phyloP scores from a whole-genome alignment of 2,888 invertebrate genomes.

The Ochropleura leucogaster region DNA sequence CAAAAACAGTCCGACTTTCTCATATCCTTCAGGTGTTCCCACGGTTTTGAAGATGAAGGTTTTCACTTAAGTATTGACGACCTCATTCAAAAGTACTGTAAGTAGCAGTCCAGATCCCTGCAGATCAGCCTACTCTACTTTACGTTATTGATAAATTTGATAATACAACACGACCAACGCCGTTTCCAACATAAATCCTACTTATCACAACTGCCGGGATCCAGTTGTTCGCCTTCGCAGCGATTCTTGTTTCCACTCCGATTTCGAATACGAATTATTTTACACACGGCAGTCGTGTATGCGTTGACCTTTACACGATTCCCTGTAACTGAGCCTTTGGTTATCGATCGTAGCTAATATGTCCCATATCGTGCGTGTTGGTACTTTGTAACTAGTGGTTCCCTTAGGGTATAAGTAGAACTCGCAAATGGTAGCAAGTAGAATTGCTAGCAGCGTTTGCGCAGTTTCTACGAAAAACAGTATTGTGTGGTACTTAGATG shows the following conservation, averaged over 20 bases:
- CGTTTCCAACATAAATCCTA: slow-evolving; percentile 72
- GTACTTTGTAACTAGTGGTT: slow-evolving; percentile 34
- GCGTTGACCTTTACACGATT: slow-evolving; percentile 78
- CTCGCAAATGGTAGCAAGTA: slow-evolving; percentile 52
- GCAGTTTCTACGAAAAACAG: slow-evolving; percentile 53
- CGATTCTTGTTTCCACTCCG: slow-evolving; percentile 60
- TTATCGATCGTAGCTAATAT: slow-evolving; percentile 65
- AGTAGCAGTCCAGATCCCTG: slow-evolving; percentile 29
- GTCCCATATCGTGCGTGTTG: slow-evolving; percentile 42
- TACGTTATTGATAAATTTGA: slow-evolving; percentile 78
- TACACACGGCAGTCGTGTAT: slow-evolving; percentile 78
- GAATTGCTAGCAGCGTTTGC: slow-evolving; percentile 42
- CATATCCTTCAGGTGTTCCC: slow-evolving; percentile 17
- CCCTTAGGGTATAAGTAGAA: slow-evolving; percentile 55
- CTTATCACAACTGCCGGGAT: slow-evolving; percentile 71
- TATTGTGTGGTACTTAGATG: slow-evolving; percentile 27
- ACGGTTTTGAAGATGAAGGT: slow-evolving; percentile 11
- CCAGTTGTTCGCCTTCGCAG: slow-evolving; percentile 70
- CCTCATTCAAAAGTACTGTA: slow-evolving; percentile 16
- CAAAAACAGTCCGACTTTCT: neutral
- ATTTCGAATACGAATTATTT: slow-evolving; percentile 78
- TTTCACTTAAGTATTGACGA: slow-evolving; percentile 20
- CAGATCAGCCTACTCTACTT: slow-evolving; percentile 71
- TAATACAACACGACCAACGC: slow-evolving; percentile 72
- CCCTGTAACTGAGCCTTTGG: slow-evolving; percentile 73